Percentiles rank a stretch among this genome's conserved stretches.
These are phyloP conservation scores for Leistus spinibarbis DNA, from an alignment of 2,888 invertebrate genomes.

Conservation along the genomic window DNA sequence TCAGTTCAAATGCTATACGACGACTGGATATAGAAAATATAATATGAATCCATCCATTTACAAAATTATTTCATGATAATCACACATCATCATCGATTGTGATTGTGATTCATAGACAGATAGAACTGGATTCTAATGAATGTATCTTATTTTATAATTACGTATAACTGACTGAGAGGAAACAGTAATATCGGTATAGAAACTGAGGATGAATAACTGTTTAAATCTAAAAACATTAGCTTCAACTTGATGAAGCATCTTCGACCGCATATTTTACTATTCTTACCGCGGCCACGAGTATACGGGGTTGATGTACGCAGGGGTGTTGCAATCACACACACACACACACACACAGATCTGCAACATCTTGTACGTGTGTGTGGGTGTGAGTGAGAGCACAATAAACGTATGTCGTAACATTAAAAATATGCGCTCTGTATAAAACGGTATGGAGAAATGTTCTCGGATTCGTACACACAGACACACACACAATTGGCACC, in stretches of 20 bases:
- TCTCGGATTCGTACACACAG: not conserved
- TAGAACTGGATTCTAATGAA: no score
- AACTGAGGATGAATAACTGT: no score
- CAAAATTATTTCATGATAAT: no score
- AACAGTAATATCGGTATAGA: no score
- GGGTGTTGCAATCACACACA: constrained; percentile 5
- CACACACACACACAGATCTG: not conserved
- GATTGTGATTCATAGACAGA: no score
- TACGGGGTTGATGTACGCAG: not conserved
- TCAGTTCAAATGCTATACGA: no score
- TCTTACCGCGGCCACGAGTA: not conserved
- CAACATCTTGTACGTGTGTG: constrained; percentile 4
- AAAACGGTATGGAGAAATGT: not conserved
- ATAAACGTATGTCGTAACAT: constrained; percentile 43
- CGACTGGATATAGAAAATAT: no score
- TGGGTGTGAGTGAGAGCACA: constrained; percentile 32
- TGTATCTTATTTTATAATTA: no score
- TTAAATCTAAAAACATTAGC: not conserved
- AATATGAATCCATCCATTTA: no score
- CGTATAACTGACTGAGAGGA: no score
- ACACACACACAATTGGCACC: not conserved
- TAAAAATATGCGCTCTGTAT: constrained; percentile 45
- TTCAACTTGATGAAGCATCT: not conserved
- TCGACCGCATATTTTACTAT: not conserved
- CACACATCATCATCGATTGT: no score